Evolutionary conservation across 2,113 vertebrate genomes (phyloP).

Genomic region (Cairina moschata): DNA sequence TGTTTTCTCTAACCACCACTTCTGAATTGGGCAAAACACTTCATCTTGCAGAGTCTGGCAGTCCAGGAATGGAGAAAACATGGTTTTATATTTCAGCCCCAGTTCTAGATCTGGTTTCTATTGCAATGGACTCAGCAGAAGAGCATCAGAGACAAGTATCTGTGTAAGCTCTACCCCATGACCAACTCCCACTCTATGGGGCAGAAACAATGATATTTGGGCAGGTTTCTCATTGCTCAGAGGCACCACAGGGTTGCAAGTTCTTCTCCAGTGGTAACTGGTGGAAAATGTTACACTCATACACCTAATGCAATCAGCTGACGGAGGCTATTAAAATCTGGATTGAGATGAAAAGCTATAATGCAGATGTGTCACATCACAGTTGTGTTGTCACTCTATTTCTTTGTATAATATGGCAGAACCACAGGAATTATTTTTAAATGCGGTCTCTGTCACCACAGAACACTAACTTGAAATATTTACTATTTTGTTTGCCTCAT

Average conservation of each 20-base stretch:
- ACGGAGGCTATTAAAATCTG: slow-evolving; percentile 48
- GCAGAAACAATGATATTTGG: not conserved
- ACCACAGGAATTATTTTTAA: slow-evolving; percentile 72
- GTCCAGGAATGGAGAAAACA: not conserved
- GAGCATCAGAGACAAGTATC: not conserved
- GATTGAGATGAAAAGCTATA: slow-evolving; percentile 70
- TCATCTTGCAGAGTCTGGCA: not conserved
- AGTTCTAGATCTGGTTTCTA: not conserved
- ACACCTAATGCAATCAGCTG: slow-evolving; percentile 18
- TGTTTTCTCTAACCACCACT: not conserved
- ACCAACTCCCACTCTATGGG: rapidly evolving
- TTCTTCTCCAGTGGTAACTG: not conserved
- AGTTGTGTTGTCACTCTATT: slow-evolving; percentile 50
- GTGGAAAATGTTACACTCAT: not conserved
- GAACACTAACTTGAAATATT: slow-evolving; percentile 63
- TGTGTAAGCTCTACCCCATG: not conserved
- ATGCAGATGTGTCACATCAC: slow-evolving; percentile 68
- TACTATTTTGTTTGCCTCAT: slow-evolving; percentile 69
- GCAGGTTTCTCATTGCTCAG: not conserved
- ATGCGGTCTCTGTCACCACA: slow-evolving; percentile 56
- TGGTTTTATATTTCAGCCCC: not conserved
- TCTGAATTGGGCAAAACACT: not conserved
- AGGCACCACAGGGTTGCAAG: not conserved
- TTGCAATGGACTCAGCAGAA: not conserved
- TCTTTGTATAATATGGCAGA: slow-evolving; percentile 50